Evolutionary conservation across 2,113 vertebrate genomes (phyloP), one percentile per base, ranked within the genome.

Genomic region (Cromileptes altivelis): DNA sequence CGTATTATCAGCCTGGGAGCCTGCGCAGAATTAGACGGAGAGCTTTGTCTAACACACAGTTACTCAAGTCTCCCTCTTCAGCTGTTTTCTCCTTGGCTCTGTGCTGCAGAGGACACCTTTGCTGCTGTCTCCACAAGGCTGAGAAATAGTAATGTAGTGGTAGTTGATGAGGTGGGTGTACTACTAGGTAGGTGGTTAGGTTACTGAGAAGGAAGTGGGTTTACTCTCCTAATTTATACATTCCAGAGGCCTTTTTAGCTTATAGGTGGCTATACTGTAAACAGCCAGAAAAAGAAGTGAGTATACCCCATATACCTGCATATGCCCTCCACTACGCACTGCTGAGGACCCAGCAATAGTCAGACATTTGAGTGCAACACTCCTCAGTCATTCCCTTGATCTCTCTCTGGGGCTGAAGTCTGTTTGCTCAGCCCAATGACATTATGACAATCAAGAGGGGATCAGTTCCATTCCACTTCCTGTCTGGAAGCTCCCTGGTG

Each of bases 361-460:
- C 80, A 40, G 64, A 65, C 30, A 42, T 75, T 33, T 52, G 30
- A 60, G 81, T 64, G 60, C 53, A 17, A 33, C 50, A 7, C 50
- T 37, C 27, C 4, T 4, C n/a, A 2, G 60, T 75, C 72, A 15
- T 47, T 75, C 55, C 52, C 73, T 55, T 75, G n/a, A 71, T 86
- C 79, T 70, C 50, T 33, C 85, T 75, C 69, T 12, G 12, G 70
- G 70, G 63, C 70, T 49, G 18, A 53, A 23, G 80, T 49, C 78
- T 90, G 86, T 92, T 93, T 90, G 90, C 77, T 83, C 79, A 75
- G 78, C 62, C 57, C 82, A 69, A 90, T 88, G 85, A 86, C 77
- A 79, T 91, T 86, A 91, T 81, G 86, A 90, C 87, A 85, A 90
- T 89, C 78, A 69, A 69, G 82, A 65, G 79, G 56, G 74, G 70